Percentiles rank a stretch among this genome's conserved stretches.
Evolutionary conservation across 2,113 vertebrate species (phyloP).

Genomic region (Arothron firmamentum): DNA sequence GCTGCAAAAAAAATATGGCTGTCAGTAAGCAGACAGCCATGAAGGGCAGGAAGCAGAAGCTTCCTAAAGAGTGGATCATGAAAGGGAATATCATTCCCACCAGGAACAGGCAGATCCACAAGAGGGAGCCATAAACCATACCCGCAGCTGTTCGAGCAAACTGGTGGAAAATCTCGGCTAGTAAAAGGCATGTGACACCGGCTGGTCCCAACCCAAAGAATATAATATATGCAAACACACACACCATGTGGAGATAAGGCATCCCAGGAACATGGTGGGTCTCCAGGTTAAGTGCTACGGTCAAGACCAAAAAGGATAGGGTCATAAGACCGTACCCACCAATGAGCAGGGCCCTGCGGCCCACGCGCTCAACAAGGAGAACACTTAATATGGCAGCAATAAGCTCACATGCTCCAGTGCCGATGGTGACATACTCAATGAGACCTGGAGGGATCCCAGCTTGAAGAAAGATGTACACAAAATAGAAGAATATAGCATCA

Average conservation of each 20-base stretch:
- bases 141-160: conserved; percentile 82
- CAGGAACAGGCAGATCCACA: conserved; percentile 84
- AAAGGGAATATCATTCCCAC: conserved; percentile 85
- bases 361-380: conserved; percentile 78
- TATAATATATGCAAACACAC: conserved; percentile 86
- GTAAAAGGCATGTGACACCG: conserved; percentile 85
- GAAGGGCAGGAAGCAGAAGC: conserved; percentile 85
- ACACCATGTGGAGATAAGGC: conserved; percentile 84
- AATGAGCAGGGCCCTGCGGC: conserved; percentile 76
- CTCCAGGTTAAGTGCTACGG: conserved; percentile 78
- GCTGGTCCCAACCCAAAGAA: conserved; percentile 92
- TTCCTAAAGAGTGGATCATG: conserved; percentile 73
- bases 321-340: conserved; percentile 84
- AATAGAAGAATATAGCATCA: conserved; percentile 85
- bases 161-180: conserved; percentile 86
- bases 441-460: conserved; percentile 77
- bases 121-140: conserved; percentile 80
- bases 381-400: conserved; percentile 73
- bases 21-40: conserved; percentile 77
- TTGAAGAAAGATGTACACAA: conserved; percentile 80
- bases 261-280: conserved; percentile 72
- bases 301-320: conserved; percentile 81
- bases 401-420: conserved; percentile 85
- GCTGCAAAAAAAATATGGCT: conserved; percentile 72
- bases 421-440: conserved; percentile 79